Percentiles rank a stretch among this genome's conserved stretches.
Conservation (phyloP, 92 coral and sea anemone genomes). For the Parazoanthus darwini region DNA sequence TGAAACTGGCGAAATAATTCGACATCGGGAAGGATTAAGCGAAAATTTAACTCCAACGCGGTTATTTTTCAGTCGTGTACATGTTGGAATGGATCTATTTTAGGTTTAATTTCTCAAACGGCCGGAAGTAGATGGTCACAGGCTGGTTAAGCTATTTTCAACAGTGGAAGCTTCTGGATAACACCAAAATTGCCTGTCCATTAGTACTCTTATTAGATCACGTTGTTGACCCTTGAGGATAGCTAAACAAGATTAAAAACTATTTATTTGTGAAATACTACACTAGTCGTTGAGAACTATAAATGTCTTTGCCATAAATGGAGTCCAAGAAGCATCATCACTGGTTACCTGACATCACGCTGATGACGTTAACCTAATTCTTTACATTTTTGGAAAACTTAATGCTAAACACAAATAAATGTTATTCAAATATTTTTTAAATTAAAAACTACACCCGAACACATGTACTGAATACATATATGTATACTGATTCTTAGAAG, state of each 20-base stretch:
- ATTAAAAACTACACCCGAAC: background rate
- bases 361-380: background rate
- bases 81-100: constrained; percentile 23
- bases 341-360: background rate
- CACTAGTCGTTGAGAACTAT: background rate
- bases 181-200: constrained; percentile 22
- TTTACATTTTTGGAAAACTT: background rate
- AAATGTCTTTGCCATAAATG: constrained; percentile 25
- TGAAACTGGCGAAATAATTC: constrained; percentile 33
- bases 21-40: constrained; percentile 22
- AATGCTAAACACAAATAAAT: background rate
- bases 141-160: constrained; percentile 13
- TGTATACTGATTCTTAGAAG: background rate
- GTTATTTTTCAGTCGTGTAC: constrained; percentile 14
- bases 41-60: constrained; percentile 7
- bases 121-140: constrained; percentile 31
- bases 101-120: background rate
- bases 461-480: too few relatives aligned
- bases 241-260: constrained; percentile 45
- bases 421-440: background rate
- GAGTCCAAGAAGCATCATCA: constrained; percentile 2
- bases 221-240: constrained; percentile 41
- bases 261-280: constrained; percentile 38
- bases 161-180: constrained; percentile 39
- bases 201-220: constrained; percentile 25